These are phyloP conservation scores for Vanacampus margaritifer DNA, from an alignment of 2,113 vertebrate genomes.

Conservation along the genomic window DNA sequence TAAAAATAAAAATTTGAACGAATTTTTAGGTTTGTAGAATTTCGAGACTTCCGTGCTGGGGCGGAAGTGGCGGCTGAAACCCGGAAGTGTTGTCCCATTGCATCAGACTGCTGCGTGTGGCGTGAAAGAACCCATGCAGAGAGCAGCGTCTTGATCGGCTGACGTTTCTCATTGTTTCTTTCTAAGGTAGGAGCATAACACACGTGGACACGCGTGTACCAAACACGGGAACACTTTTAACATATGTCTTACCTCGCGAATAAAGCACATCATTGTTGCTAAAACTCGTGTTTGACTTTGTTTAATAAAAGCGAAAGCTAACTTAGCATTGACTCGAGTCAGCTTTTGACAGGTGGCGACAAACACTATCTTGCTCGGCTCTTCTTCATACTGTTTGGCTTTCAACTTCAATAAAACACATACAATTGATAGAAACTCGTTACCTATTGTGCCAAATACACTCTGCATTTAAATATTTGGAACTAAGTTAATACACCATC, in stretches of 20 bases:
- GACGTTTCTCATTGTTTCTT: constrained; percentile 47
- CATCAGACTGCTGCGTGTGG: constrained; percentile 60
- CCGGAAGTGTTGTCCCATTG: constrained; percentile 59
- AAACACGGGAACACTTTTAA: not conserved
- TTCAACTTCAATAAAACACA: too few species aligned
- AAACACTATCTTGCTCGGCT: not conserved
- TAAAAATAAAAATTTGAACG: not conserved
- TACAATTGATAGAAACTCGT: too few species aligned
- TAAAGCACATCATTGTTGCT: not conserved
- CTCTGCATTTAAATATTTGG: too few species aligned
- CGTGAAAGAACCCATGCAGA: constrained; percentile 30
- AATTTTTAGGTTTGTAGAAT: too few species aligned
- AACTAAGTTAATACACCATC: too few species aligned
- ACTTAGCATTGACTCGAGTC: constrained; percentile 4
- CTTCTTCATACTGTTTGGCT: too few species aligned
- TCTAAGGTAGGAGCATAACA: constrained; percentile 45
- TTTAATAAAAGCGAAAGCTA: constrained; percentile 36
- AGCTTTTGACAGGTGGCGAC: constrained; percentile 40
- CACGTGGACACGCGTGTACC: fast-evolving
- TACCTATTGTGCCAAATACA: too few species aligned
- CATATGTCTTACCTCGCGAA: fast-evolving
- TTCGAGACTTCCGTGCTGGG: not conserved
- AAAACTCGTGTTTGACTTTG: constrained; percentile 7
- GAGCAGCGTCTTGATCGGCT: constrained; percentile 21
- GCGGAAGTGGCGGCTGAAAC: not conserved